Evolutionary conservation across 2,113 vertebrate species (phyloP).

Genomic region (Echinops telfairi): DNA sequence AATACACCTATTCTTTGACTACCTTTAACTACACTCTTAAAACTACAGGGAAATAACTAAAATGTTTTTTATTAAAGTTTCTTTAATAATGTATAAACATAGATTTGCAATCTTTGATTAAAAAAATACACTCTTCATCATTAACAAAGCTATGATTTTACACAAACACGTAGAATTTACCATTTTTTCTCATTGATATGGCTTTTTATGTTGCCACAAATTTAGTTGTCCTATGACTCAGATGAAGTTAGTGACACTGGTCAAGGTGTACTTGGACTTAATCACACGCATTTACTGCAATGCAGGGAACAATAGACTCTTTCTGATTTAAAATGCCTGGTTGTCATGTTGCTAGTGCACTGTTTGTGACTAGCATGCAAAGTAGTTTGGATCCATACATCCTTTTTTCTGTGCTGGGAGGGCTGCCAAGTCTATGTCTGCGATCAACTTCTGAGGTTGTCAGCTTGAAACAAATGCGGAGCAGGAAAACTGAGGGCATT

Average conservation of each 20-base stretch:
- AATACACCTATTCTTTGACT: neutral
- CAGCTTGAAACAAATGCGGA: constrained; percentile 83
- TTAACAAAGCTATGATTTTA: neutral
- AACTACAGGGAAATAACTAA: neutral
- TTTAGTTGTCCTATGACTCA: constrained; percentile 46
- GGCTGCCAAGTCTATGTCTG: constrained; percentile 85
- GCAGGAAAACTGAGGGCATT: constrained; percentile 77
- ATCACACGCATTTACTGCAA: constrained; percentile 69
- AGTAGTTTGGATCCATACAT: constrained; percentile 89
- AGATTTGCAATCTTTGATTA: neutral
- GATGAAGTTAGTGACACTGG: constrained; percentile 54
- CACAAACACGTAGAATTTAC: neutral
- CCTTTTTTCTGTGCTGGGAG: constrained; percentile 85
- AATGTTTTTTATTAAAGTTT: neutral
- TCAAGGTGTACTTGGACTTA: constrained; percentile 77
- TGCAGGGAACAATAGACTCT: constrained; percentile 81
- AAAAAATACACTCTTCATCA: neutral
- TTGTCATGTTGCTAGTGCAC: constrained; percentile 85
- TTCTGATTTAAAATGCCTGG: constrained; percentile 85
- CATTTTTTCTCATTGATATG: neutral
- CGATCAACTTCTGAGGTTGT: constrained; percentile 86
- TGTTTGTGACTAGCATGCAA: constrained; percentile 87
- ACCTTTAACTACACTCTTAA: neutral
- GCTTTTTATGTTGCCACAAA: neutral
- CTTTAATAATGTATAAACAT: neutral